Conservation (phyloP, 2,113 vertebrate genomes). For the Microcebus griseorufus region DNA sequence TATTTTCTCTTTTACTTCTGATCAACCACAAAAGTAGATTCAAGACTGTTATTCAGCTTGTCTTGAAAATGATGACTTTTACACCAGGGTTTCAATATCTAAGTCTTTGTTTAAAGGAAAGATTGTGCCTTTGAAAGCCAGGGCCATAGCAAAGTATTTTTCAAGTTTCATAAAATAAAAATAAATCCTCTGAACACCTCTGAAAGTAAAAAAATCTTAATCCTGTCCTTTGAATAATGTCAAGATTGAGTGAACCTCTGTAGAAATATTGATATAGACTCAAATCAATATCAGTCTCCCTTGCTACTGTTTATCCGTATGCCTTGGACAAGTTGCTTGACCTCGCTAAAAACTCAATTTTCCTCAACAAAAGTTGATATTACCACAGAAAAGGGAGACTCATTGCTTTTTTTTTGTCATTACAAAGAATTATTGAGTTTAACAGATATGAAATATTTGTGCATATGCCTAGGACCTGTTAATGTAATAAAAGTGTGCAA, state of each 20-base stretch:
- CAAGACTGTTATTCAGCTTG: background rate
- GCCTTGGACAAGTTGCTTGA: background rate
- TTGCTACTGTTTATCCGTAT: background rate
- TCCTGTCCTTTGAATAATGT: conserved; percentile 45
- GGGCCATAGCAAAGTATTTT: background rate
- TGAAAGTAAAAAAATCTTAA: background rate
- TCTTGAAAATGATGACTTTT: conserved; percentile 30
- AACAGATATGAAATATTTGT: background rate
- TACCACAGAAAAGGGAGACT: background rate
- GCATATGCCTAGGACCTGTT: background rate
- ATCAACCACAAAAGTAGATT: background rate
- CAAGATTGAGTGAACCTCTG: conserved; percentile 8
- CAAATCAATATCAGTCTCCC: background rate
- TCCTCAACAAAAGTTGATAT: background rate
- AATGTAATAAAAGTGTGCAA: background rate
- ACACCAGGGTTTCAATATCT: background rate
- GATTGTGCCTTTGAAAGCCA: background rate
- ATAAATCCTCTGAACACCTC: background rate
- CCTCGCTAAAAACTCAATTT: background rate
- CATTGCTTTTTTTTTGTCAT: background rate
- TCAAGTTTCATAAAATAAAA: background rate
- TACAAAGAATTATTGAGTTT: background rate
- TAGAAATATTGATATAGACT: conserved; percentile 44
- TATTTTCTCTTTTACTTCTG: background rate
- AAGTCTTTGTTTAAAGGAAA: conserved; percentile 45